Evolutionary conservation across 2,888 invertebrate species (phyloP).

Genomic region (Rhimphoctona megacephalus): DNA sequence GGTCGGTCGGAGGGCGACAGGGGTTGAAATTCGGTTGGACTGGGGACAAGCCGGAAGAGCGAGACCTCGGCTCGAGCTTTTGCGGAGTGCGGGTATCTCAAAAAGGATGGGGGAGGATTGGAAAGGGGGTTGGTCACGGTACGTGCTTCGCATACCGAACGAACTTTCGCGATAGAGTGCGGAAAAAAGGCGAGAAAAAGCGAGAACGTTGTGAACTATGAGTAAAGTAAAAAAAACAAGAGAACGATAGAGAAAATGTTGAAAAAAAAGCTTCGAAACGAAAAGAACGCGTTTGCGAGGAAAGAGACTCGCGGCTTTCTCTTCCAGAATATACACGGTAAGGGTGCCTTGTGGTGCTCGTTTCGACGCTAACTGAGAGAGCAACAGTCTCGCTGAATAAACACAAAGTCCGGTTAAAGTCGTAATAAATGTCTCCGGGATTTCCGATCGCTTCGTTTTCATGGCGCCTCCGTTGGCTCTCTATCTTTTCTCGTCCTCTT

Average conservation of each 20-base stretch:
- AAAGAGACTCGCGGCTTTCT: slow-evolving; percentile 42
- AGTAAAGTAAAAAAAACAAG: slow-evolving; percentile 48
- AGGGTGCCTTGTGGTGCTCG: slow-evolving; percentile 39
- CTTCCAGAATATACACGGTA: slow-evolving; percentile 4
- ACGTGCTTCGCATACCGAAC: slow-evolving; percentile 80
- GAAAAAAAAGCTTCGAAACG: slow-evolving; percentile 40
- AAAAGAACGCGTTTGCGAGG: slow-evolving; percentile 40
- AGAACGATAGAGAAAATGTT: slow-evolving; percentile 35
- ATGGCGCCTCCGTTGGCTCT: slow-evolving; percentile 68
- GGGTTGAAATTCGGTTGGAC: slow-evolving; percentile 75
- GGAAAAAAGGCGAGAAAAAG: slow-evolving; percentile 55
- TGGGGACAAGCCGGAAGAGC: slow-evolving; percentile 68
- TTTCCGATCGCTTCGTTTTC: slow-evolving; percentile 77
- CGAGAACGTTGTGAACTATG: slow-evolving; percentile 26
- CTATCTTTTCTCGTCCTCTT: slow-evolving; percentile 34
- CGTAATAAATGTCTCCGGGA: slow-evolving; percentile 83
- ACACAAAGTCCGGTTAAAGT: slow-evolving; percentile 84
- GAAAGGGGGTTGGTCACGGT: slow-evolving; percentile 77
- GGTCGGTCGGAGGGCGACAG: slow-evolving; percentile 75
- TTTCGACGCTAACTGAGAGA: slow-evolving; percentile 73
- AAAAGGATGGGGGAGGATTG: slow-evolving; percentile 31
- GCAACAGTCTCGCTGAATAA: slow-evolving; percentile 84
- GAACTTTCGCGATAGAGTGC: slow-evolving; percentile 68
- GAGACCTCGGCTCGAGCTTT: slow-evolving; percentile 57
- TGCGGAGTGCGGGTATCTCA: slow-evolving; percentile 36